Evolutionary conservation across 1,140 invertebrate genomes (phyloP), one percentile per base, ranked within the genome.

Genomic region (Branchinecta lindahli): DNA sequence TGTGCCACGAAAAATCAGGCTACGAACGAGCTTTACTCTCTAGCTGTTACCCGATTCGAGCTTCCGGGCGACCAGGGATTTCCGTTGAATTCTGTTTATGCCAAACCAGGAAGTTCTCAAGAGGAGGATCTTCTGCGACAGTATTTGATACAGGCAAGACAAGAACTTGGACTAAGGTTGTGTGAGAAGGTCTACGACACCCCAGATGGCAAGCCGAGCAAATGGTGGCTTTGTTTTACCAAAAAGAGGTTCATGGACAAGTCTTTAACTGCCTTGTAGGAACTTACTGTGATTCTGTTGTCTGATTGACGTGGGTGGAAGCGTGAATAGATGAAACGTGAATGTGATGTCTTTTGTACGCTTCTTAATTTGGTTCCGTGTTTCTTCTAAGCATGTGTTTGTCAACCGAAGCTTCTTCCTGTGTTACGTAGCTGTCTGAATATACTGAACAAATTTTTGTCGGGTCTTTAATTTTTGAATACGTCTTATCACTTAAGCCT

Each of bases 171-270:
- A 12, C 78, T 85, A 45, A 84, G 97, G 72, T 84, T 99, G 15
- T 86, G 90, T 78, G 94, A 98, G 70, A 92, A 90, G 81, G 94
- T 96, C 0, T 96, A 94, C 79, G 86, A 85, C 66, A 85, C 86
- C 21, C 88, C 92, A 72, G 91, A 93, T 80, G 92, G 92, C 3
- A 95, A 94, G 77, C 94, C 96, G 12, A 95, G 91, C 76, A 98
- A 98, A 82, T 99, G 96, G 96, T 99, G 97, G 97, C 82, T 98
- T 45, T 99, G 96, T 77, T 99, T 99, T 83, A 88, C 94, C 15
- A 96, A 96, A 78, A 96, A 95, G 84, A 96, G 96, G 83, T 99
- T 99, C 77, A 98, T 99, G 96, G 96, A 99, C 77, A 99, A 98
- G 78, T 96, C 92, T 66, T 81, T 99, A 8, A 90, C 90, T 67